phyloP scores from a whole-genome alignment of 2,888 invertebrate genomes.

The Alitta virens region DNA sequence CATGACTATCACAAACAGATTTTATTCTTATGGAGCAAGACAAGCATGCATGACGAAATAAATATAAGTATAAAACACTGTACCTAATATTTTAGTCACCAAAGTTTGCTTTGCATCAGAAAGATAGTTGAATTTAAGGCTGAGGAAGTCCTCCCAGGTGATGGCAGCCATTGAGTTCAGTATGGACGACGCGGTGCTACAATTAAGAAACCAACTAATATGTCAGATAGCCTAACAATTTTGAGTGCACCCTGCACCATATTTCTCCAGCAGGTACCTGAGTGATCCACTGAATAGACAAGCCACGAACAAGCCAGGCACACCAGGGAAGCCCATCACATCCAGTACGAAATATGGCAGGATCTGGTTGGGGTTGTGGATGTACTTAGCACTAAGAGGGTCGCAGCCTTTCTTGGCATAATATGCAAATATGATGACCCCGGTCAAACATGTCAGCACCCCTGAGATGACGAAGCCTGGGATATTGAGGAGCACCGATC shows the following conservation, averaged over 20 bases:
- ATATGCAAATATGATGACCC: conserved; percentile 14
- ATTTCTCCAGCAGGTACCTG: conserved; percentile 16
- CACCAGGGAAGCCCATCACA: conserved; percentile 12
- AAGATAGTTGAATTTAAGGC: background rate
- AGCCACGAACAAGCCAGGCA: conserved; percentile 18
- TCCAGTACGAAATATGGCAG: conserved; percentile 23
- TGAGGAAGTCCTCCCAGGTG: conserved; percentile 15
- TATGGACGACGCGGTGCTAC: conserved; percentile 6
- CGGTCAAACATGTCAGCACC: conserved; percentile 4
- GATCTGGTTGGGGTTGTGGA: conserved; percentile 19
- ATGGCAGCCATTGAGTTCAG: conserved; percentile 13
- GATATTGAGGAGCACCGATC: conserved; percentile 12
- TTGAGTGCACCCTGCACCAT: too few relatives aligned
- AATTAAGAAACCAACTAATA: too few relatives aligned
- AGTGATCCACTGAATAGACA: conserved; percentile 16
- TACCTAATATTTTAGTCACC: conserved; percentile 6
- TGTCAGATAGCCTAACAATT: too few relatives aligned
- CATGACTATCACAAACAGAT: too few relatives aligned
- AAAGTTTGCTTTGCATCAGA: background rate
- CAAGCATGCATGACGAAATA: too few relatives aligned
- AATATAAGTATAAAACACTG: too few relatives aligned
- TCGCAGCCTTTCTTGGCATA: conserved; percentile 22
- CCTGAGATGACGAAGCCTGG: conserved; percentile 10
- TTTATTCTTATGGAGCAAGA: too few relatives aligned
- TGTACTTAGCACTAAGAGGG: conserved; percentile 4